phyloP scores from a whole-genome alignment of 2,797 vertebrate species.

The Petrocephalus sullivani region DNA sequence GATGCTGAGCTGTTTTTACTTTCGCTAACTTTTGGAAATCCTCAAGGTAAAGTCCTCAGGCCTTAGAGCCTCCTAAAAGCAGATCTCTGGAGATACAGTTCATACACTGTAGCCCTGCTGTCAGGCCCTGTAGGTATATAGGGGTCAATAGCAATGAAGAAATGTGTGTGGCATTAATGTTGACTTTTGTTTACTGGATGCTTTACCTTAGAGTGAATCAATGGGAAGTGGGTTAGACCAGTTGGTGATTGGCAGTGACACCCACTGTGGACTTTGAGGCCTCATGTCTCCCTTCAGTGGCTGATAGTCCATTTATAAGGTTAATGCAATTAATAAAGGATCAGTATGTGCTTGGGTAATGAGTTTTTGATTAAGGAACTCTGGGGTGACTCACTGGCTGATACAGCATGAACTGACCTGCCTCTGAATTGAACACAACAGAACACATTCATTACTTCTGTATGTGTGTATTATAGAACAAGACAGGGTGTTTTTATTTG shows the following conservation, averaged over 20 bases:
- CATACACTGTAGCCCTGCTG: too few species aligned
- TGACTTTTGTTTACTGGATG: neutral
- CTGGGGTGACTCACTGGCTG: conserved; percentile 12
- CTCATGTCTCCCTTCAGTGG: neutral
- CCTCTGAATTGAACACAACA: neutral
- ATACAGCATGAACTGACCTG: neutral
- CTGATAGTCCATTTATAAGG: neutral
- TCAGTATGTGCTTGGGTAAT: neutral
- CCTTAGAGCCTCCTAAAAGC: neutral
- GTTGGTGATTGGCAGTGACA: neutral
- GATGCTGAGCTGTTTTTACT: neutral
- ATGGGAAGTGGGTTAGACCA: conserved; percentile 4
- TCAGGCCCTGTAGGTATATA: neutral
- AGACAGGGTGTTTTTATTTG: neutral
- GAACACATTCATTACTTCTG: neutral
- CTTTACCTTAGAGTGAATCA: neutral
- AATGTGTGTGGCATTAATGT: neutral
- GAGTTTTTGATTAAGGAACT: conserved; percentile 6
- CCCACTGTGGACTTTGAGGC: neutral
- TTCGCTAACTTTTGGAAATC: neutral
- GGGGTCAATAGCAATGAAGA: neutral
- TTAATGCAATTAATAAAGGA: conserved; percentile 17
- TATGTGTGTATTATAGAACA: neutral
- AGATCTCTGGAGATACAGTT: neutral
- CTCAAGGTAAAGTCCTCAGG: neutral